Conservation (phyloP, 2,797 vertebrate genomes). For the Enteromius paludinosus region DNA sequence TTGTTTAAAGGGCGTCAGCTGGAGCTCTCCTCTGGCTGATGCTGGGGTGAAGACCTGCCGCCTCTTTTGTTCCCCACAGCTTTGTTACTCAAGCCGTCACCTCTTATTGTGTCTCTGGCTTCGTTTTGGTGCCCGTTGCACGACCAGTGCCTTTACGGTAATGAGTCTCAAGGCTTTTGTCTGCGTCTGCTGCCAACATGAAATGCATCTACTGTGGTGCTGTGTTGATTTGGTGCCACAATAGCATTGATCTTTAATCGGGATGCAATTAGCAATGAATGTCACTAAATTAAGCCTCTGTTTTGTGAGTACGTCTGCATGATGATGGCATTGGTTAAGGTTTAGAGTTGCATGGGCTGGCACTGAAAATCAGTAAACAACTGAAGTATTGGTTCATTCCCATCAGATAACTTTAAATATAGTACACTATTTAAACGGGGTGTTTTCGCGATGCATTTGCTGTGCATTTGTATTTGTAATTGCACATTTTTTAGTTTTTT, state of each 20-base stretch:
- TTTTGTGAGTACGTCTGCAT: constrained; percentile 66
- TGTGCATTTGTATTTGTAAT: not conserved
- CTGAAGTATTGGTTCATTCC: not conserved
- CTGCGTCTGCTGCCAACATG: constrained; percentile 14
- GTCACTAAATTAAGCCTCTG: constrained; percentile 55
- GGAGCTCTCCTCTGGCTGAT: constrained; percentile 76
- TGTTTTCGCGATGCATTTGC: not conserved
- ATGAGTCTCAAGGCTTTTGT: constrained; percentile 20
- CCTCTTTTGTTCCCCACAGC: constrained; percentile 73
- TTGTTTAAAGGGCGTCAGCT: constrained; percentile 82
- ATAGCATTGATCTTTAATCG: constrained; percentile 9
- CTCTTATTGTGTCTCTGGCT: constrained; percentile 44
- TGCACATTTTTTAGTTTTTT: not conserved
- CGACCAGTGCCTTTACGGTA: constrained; percentile 10
- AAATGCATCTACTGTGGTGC: not conserved
- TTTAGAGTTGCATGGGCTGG: constrained; percentile 68
- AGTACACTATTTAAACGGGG: not conserved
- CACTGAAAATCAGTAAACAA: constrained; percentile 40
- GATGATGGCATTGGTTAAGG: constrained; percentile 66
- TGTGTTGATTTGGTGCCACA: constrained; percentile 6
- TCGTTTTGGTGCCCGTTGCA: constrained; percentile 33
- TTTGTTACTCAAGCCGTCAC: constrained; percentile 43
- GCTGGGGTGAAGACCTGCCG: constrained; percentile 75
- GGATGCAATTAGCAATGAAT: not conserved
- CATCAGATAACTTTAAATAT: not conserved